Base-by-base conservation (phyloP, 2,113 vertebrate genomes). In the Macaca mulatta region DNA sequence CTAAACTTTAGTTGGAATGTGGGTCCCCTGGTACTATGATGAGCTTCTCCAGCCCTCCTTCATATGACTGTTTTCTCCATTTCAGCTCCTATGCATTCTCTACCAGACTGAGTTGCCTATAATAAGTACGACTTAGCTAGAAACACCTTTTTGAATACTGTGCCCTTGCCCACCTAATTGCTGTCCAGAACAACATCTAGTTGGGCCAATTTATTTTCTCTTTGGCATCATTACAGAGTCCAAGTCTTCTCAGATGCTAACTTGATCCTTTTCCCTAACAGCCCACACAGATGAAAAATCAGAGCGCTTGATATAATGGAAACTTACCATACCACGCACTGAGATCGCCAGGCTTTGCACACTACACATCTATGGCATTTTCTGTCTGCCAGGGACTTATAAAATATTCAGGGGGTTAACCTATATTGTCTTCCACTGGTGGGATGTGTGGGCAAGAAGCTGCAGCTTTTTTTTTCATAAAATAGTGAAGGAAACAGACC, bases 391-490 rank as follows among this genome's bases (percentile, higher is more conserved):
- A 80, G 13, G 5, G 48, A 96, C 14, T 45, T 67, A 59, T 0
- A 30, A 57, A 79, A 30, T 52, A 1, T 77, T 91, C 61, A 11
- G n/a, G 0, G 3, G 4, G 0, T 93, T 81, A 48, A 1, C 7
- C 6, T 70, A n/a, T 67, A 50, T 52, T 50, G 13, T 79, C 27
- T 72, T 32, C 5, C n/a, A 38, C 14, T 83, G 50, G 45, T 89
- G 10, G 12, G 5, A 30, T 1, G 12, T 13, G 2, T 16, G 2
- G 16, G 14, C 2, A 22, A 14, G 7, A 2, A 45, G 30, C 3
- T 57, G 38, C 4, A 55, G 2, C 30, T 50, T 1, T n/a, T 35
- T 43, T 43, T 55, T 7, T 1, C 0, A 64, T 8, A 57, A 64
- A 95, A 55, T 23, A 64, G 4, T 64, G 10, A 4, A n/a, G 55